Base-by-base conservation (phyloP, 2,113 vertebrate genomes). In the Pagrus major region DNA sequence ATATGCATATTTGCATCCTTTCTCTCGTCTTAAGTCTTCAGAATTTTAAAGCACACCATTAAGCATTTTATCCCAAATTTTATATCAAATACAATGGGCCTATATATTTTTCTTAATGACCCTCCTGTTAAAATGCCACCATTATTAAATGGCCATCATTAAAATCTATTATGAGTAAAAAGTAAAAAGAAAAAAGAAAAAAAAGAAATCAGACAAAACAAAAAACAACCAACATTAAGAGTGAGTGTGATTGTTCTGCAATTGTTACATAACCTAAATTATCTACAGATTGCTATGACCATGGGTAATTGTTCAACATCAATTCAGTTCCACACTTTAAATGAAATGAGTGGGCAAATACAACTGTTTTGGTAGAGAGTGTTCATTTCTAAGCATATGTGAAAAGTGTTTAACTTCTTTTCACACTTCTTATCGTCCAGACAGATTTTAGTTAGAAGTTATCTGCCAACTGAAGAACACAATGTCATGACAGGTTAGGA, bases 381-480 rank as follows among this genome's bases (percentile, higher is more conserved):
- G 8, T 1, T 33, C 29, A 41, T 31, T 11, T 42, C 4, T 76
- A 20, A 70, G 16, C 9, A 2, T 12, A 9, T 39, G 33, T 41
- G 41, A n/a, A 25, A 27, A 61, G 16, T 41, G 39, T 82, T 68
- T 55, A 10, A 65, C 59, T 63, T 68, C 58, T 71, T 33, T 63
- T 5, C 41, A 37, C 25, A 16, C 1, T 55, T 55, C 15, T 85
- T 88, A 89, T 90, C 85, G 9, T 63, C 71, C 85, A 92, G 88
- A 92, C 91, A 85, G 63, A 83, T 85, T 83, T 89, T 11, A 33
- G n/a, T n/a, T n/a, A n/a, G n/a, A 35, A 65, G 47, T 73, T 90
- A 91, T 92, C 90, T 79, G 72, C 27, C 55, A 54, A 70, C 59
- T 70, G 31, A 81, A 84, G 90, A 92, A 93, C 92, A 89, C 73